phyloP scores from a whole-genome alignment of 2,113 vertebrate genomes.

The Pachypanchax playfairii region DNA sequence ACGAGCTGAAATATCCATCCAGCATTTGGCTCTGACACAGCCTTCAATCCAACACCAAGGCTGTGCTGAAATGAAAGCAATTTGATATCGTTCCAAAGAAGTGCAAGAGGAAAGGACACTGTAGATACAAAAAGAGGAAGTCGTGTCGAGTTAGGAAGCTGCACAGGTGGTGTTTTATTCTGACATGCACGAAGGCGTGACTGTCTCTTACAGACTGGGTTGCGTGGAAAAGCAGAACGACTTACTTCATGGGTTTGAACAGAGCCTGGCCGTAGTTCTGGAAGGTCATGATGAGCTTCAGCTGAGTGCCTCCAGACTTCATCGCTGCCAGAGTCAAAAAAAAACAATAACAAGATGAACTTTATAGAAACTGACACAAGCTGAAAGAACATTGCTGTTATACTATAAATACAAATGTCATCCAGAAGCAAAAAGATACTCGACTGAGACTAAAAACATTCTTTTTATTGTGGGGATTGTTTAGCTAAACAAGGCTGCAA shows the following conservation, averaged over 20 bases:
- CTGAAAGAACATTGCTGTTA: neutral
- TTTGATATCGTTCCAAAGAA: slow-evolving; percentile 55
- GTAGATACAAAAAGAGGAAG: slow-evolving; percentile 39
- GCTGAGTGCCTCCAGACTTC: slow-evolving; percentile 98
- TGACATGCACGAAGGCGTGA: slow-evolving; percentile 25
- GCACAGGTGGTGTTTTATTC: slow-evolving; percentile 33
- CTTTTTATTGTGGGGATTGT: too few species aligned
- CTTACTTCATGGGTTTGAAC: slow-evolving; percentile 99
- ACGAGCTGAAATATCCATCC: slow-evolving; percentile 44
- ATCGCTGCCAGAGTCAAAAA: slow-evolving; percentile 83
- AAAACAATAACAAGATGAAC: slow-evolving; percentile 13
- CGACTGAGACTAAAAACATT: too few species aligned
- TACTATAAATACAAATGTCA: too few species aligned
- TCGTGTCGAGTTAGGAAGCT: slow-evolving; percentile 32
- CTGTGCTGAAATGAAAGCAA: slow-evolving; percentile 62
- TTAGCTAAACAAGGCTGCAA: too few species aligned
- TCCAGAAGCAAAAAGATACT: too few species aligned
- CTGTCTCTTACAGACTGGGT: slow-evolving; percentile 21
- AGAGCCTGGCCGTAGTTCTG: slow-evolving; percentile 98
- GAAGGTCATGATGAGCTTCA: slow-evolving; percentile 99
- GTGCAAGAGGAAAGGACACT: slow-evolving; percentile 55
- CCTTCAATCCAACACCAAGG: slow-evolving; percentile 59
- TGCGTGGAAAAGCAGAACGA: slow-evolving; percentile 55
- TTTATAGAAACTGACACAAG: neutral
- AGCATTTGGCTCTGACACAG: slow-evolving; percentile 58